Evolutionary conservation across 2,888 invertebrate species (phyloP).

Genomic region (Lissocephala sabroskyi): DNA sequence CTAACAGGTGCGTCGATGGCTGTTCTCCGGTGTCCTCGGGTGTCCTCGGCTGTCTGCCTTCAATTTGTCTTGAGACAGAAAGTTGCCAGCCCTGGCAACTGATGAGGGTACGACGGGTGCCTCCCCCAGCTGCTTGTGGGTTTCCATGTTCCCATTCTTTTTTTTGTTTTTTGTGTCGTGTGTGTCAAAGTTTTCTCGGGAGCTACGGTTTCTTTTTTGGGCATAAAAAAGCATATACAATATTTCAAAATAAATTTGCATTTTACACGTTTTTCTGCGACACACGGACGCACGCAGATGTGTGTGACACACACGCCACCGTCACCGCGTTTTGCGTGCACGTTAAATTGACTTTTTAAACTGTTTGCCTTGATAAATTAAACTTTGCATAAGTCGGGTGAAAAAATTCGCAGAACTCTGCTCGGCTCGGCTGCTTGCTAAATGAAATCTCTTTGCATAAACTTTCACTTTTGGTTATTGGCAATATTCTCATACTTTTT

Average conservation of each 20-base stretch:
- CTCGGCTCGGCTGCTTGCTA: conserved; percentile 10
- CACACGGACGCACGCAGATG: conserved; percentile 24
- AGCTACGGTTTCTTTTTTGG: too few relatives aligned
- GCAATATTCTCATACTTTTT: too few relatives aligned
- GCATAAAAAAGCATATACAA: background rate
- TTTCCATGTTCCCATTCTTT: too few relatives aligned
- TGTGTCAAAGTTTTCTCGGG: background rate
- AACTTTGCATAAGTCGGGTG: conserved; percentile 13
- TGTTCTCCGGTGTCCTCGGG: background rate
- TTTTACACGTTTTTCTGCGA: conserved; percentile 23
- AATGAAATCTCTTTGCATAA: conserved; percentile 31
- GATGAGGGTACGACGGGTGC: conserved; percentile 19
- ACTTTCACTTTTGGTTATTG: background rate
- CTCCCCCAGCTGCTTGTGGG: conserved; percentile 1
- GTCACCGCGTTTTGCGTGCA: conserved; percentile 14
- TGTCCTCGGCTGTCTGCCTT: conserved; percentile 13
- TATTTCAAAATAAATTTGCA: conserved; percentile 53
- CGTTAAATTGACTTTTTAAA: conserved; percentile 56
- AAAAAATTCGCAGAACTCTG: too few relatives aligned
- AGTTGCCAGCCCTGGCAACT: conserved; percentile 1
- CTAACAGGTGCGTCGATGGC: conserved; percentile 25
- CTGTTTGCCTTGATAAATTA: conserved; percentile 42
- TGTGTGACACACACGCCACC: conserved; percentile 10
- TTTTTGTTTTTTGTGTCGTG: too few relatives aligned
- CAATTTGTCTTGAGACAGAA: conserved; percentile 38